Evolutionary conservation across 1,140 invertebrate species (phyloP), one percentile per base, ranked within the genome.

Genomic region (Magallana gigas): DNA sequence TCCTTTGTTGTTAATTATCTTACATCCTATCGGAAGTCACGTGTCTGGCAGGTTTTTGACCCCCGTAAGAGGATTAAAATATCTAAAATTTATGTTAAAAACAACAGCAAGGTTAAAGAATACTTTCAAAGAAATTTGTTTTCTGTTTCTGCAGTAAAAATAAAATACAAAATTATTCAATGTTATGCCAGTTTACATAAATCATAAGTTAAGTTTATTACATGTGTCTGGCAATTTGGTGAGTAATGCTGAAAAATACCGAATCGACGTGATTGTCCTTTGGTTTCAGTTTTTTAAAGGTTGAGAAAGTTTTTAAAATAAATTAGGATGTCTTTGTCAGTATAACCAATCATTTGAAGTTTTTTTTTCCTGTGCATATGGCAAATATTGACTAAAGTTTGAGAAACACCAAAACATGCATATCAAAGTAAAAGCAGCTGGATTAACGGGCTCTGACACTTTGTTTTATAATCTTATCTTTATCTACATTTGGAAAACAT

Each of bases 401-500:
- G 68, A 9, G 68, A 29, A 76, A 29, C 36, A 76, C 23, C 68
- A 76, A 76, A 76, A 36, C 68, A 76, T 76, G 23, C 68, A 36
- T 76, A 76, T 76, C 68, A 76, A 76, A 76, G 68, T 8, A 76
- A 48, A 71, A 76, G 36, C 68, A 76, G 68, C 23, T 76, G 68
- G 68, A 76, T 76, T 76, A 76, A 76, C 14, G 23, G 36, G 68
- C 6, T 76, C 68, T 76, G 68, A 76, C 68, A 76, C 36, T 76
- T 29, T 76, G 68, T 76, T 76, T 29, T 76, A 76, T 76, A 76
- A 76, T 76, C 68, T 76, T 76, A 76, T 76, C 68, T 76, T 29
- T 29, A 76, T 36, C 68, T 36, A 76, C 68, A 76, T 76, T 76
- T 76, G 68, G 8, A 9, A 29, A 76, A 76, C 60, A 64, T 64